Percentiles rank a stretch among this genome's conserved stretches.
These are phyloP conservation scores for Brotula barbata DNA, from an alignment of 2,797 vertebrate species.

Conservation along the genomic window DNA sequence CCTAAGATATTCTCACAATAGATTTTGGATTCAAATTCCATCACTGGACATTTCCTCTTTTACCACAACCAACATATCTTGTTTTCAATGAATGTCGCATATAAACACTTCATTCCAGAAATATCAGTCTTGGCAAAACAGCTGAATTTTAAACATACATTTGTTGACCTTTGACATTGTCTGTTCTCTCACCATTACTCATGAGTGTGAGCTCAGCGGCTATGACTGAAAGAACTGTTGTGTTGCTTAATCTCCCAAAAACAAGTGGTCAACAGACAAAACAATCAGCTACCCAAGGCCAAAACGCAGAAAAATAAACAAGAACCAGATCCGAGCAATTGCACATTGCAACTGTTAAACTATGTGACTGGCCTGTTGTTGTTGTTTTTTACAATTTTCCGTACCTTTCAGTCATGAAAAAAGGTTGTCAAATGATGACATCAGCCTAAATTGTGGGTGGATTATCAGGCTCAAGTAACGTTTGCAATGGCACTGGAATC, in stretches of 20 bases:
- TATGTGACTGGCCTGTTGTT: too few relatives aligned
- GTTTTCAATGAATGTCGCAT: too few relatives aligned
- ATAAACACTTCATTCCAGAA: too few relatives aligned
- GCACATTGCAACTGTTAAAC: not conserved
- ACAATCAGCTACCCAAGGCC: slow-evolving; percentile 32
- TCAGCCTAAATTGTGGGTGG: too few relatives aligned
- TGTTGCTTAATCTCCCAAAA: slow-evolving; percentile 35
- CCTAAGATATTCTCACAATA: too few relatives aligned
- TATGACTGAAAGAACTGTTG: slow-evolving; percentile 28
- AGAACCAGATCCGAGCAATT: slow-evolving; percentile 21
- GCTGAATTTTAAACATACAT: not conserved
- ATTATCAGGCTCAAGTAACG: too few relatives aligned
- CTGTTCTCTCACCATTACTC: not conserved
- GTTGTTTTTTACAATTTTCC: too few relatives aligned
- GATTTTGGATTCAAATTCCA: too few relatives aligned
- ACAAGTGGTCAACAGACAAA: slow-evolving; percentile 38
- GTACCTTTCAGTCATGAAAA: too few relatives aligned
- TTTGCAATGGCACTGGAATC: not conserved
- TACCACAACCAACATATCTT: not conserved
- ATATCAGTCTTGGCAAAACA: not conserved
- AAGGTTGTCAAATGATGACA: too few relatives aligned
- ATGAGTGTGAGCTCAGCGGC: not conserved
- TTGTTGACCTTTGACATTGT: not conserved
- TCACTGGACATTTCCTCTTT: too few relatives aligned
- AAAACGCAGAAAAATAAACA: slow-evolving; percentile 1